Conservation (phyloP, 2,113 vertebrate genomes). For the Pristiophorus japonicus region DNA sequence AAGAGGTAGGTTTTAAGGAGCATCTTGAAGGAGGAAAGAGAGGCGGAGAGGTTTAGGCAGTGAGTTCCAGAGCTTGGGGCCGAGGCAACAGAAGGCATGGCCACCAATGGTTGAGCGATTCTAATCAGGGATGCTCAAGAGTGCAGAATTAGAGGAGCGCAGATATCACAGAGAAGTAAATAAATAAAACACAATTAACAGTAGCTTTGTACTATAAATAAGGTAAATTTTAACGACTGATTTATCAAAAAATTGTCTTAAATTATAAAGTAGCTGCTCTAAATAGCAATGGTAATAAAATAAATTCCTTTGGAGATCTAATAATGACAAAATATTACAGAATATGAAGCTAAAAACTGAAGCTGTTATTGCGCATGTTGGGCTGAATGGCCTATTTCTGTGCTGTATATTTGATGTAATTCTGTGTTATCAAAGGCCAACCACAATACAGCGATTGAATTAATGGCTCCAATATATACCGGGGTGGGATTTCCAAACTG, state of each 20-base stretch:
- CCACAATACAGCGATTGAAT: neutral
- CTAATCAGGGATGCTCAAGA: too few relatives aligned
- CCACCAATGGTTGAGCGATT: too few relatives aligned
- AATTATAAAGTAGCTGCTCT: neutral
- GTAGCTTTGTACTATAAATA: neutral
- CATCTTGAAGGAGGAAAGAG: too few relatives aligned
- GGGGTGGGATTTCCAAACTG: neutral
- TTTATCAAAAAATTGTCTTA: neutral
- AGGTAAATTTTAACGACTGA: neutral
- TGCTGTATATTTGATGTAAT: neutral
- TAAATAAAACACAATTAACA: neutral
- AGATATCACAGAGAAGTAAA: neutral
- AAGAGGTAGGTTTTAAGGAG: too few relatives aligned
- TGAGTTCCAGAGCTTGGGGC: too few relatives aligned
- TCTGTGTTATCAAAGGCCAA: neutral
- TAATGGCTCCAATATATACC: neutral
- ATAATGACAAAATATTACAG: neutral
- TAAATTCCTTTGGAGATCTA: neutral
- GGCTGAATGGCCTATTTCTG: neutral
- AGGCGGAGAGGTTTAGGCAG: too few relatives aligned
- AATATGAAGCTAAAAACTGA: neutral
- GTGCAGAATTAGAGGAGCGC: too few relatives aligned
- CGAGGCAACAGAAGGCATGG: too few relatives aligned
- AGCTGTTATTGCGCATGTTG: neutral
- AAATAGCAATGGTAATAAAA: neutral